Evolutionary conservation across 2,113 vertebrate species (phyloP), one percentile per base, ranked within the genome.

Genomic region (Muscicapa adusta): DNA sequence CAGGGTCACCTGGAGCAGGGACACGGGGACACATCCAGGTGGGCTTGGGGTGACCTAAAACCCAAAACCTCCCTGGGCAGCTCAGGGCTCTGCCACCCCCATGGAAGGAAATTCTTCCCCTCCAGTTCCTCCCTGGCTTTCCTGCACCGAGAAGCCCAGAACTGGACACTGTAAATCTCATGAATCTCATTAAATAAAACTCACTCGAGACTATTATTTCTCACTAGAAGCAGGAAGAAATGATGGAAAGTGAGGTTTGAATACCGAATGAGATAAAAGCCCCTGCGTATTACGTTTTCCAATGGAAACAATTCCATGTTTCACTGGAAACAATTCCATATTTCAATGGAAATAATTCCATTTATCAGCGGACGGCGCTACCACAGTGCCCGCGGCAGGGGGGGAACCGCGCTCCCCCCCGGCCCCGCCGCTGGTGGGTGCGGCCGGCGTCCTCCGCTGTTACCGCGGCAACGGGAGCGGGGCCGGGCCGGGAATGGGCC

Each of bases 261-360:
- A 31, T 22, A 38, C 4, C 1, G 26, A 14, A 26, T 14, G 57
- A 33, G 17, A 62, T 22, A 17, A 53, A 36, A 13, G 4, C 3
- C 20, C 13, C 25, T 11, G 57, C 5, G 3, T 9, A 17, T 36
- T 36, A n/a, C 5, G 9, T 34, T 23, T 57, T 57, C 2, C 22
- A 9, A 1, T n/a, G 23, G 31, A 34, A 66, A n/a, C 2, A 42
- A 63, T 63, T 13, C 31, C 24, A 0, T 11, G 1, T 63, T 51
- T 8, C 8, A 26, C 0, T n/a, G 38, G n/a, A 1, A 66, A n/a
- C 1, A 25, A 66, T 13, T 25, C 42, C 14, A 3, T 12, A 54
- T 29, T 62, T 25, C 31, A n/a, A 3, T 66, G 31, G 33, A 18
- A 61, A 38, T 8, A 33, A 38, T 7, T 14, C 31, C 24, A 1